A percentile compares a stretch with the other conserved stretches of the same genome.
Conservation (phyloP, 2,888 invertebrate species). For the Drosophila maculinotata region DNA sequence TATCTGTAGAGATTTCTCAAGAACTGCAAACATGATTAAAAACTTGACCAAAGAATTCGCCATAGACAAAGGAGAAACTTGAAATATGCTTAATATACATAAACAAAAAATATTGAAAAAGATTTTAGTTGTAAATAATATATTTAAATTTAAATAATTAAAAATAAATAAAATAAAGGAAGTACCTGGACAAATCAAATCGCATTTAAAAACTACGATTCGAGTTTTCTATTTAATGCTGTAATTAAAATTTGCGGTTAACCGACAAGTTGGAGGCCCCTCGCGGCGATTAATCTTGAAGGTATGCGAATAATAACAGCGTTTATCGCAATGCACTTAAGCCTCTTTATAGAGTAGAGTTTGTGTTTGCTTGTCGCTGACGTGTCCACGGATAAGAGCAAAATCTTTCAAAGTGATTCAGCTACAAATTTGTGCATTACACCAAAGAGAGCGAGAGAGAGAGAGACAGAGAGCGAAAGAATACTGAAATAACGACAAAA, state of each 20-base stretch:
- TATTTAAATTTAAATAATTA: background rate
- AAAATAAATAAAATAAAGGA: background rate
- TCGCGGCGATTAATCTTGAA: conserved; percentile 20
- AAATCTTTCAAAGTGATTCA: conserved; percentile 48
- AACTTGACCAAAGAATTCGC: background rate
- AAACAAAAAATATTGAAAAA: too few relatives aligned
- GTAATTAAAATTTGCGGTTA: conserved; percentile 34
- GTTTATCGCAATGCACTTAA: conserved; percentile 27
- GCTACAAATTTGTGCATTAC: conserved; percentile 40
- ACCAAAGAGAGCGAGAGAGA: background rate
- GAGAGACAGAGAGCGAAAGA: background rate
- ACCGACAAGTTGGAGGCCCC: conserved; percentile 11
- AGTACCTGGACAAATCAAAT: background rate
- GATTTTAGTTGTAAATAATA: too few relatives aligned
- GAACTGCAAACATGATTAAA: background rate
- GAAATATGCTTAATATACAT: too few relatives aligned
- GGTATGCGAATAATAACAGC: conserved; percentile 19
- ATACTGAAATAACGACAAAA: conserved; percentile 42
- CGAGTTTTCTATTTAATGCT: conserved; percentile 2
- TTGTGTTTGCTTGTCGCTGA: too few relatives aligned
- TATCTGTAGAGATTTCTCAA: background rate
- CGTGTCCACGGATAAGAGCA: conserved; percentile 27
- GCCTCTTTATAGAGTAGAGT: conserved; percentile 10
- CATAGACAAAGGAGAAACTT: background rate
- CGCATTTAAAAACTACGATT: background rate